Conservation (phyloP, 2,113 vertebrate genomes). For the Channa argus region DNA sequence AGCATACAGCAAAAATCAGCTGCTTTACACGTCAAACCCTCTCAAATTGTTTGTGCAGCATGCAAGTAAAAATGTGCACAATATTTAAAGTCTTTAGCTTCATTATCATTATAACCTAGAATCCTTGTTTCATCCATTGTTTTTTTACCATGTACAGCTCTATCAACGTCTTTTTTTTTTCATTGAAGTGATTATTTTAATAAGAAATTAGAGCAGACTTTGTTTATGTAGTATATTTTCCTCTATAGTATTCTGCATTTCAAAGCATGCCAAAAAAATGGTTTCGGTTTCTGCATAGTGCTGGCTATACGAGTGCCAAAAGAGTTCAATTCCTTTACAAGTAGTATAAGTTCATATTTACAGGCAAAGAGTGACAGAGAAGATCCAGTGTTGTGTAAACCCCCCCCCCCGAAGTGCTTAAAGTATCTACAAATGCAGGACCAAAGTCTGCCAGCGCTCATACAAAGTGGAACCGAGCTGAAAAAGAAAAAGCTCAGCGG, state of each 20-base stretch:
- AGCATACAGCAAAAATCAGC: slow-evolving; percentile 71
- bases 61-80: slow-evolving; percentile 84
- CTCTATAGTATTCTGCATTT: slow-evolving; percentile 86
- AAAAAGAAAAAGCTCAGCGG: slow-evolving; percentile 51
- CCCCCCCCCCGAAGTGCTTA: slow-evolving; percentile 52
- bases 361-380: slow-evolving; percentile 68
- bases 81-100: slow-evolving; percentile 69
- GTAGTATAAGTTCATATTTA: slow-evolving; percentile 78
- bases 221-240: slow-evolving; percentile 69
- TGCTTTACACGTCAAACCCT: slow-evolving; percentile 62
- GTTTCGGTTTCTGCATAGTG: slow-evolving; percentile 85
- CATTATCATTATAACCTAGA: slow-evolving; percentile 34
- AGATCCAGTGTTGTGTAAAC: slow-evolving; percentile 76
- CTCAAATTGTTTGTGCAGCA: slow-evolving; percentile 80
- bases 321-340: slow-evolving; percentile 77
- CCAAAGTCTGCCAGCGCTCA: slow-evolving; percentile 46
- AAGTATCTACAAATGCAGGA: slow-evolving; percentile 76
- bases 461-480: slow-evolving; percentile 66
- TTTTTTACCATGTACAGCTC: slow-evolving; percentile 41
- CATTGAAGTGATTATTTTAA: slow-evolving; percentile 63
- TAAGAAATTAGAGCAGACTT: slow-evolving; percentile 79
- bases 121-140: slow-evolving; percentile 32
- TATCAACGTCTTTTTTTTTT: slow-evolving; percentile 36
- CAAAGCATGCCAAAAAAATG: slow-evolving; percentile 86
- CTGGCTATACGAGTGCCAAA: slow-evolving; percentile 83